These are phyloP conservation scores for Bos taurus DNA, from an alignment of 2,113 vertebrate species.

Conservation along the genomic window DNA sequence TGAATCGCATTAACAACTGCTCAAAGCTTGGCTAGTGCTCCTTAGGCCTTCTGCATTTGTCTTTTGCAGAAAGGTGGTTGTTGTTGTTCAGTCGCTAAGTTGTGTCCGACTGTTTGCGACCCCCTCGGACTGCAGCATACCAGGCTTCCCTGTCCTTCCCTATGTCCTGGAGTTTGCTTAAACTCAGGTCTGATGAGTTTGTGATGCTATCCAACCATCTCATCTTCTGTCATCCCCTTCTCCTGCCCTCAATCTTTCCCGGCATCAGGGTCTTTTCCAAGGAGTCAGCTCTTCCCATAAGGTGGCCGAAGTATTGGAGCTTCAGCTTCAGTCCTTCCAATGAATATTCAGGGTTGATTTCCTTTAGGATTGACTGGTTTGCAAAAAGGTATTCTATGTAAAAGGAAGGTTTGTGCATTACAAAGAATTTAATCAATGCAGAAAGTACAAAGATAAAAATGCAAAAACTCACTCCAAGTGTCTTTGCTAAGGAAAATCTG, in stretches of 20 bases:
- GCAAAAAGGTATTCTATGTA: not conserved
- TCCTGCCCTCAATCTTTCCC: not conserved
- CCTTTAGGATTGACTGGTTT: not conserved
- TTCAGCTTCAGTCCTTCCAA: not conserved
- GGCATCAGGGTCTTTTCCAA: not conserved
- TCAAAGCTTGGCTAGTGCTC: not conserved
- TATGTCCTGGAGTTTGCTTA: not conserved
- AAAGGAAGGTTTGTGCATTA: not conserved
- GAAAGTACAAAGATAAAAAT: not conserved
- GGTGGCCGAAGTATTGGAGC: fast-evolving
- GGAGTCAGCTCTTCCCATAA: not conserved
- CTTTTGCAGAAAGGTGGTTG: not conserved
- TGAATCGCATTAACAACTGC: too few species aligned
- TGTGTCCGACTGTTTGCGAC: not conserved
- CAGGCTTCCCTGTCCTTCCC: not conserved
- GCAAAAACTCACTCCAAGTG: fast-evolving
- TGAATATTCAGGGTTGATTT: not conserved
- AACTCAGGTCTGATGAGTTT: not conserved
- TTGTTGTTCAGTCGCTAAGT: not conserved
- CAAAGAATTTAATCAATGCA: not conserved
- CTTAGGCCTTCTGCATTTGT: fast-evolving
- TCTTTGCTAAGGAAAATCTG: not conserved
- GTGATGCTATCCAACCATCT: not conserved
- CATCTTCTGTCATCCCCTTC: not conserved
- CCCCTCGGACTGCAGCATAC: not conserved